Base-by-base conservation (phyloP, 2,113 vertebrate species). In the Cyphomyrus plagiostoma region DNA sequence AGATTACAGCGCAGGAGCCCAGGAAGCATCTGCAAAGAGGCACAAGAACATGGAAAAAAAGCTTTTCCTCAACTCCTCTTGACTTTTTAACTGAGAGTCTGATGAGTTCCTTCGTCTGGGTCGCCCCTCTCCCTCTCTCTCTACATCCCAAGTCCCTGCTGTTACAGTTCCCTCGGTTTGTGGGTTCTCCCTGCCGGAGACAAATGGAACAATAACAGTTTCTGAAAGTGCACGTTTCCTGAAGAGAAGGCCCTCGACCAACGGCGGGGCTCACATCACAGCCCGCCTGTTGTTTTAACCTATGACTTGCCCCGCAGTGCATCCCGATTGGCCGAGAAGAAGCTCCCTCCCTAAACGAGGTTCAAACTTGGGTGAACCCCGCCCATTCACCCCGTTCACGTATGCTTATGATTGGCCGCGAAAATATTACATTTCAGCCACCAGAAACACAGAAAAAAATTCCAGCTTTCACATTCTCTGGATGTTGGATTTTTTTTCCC, bases 1-100 rank as follows among this genome's bases (percentile, higher is more conserved):
- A 93, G 91, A 94, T 96, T 96, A 96, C 93, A 94, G 91, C 92
- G 92, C 4, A 23, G 50, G 70, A 82, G 92, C 94, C 93, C 56
- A 85, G 90, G 93, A 62, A 93, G 90, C 90, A 90, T 92, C 91
- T 92, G 92, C 94, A 89, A 90, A 30, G 30, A 48, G 91, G 87
- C 50, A 89, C 91, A 91, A 86, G 88, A 87, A 87, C 80, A 83
- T 35, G 86, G 83, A 56, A 82, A 42, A 39, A 42, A n/a, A 53
- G 3, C 17, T 13, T 39, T 48, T 23, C 19, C 26, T 48, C 23
- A 50, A n/a, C 53, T 66, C 13, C 56, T 23, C 13, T 49, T 85
- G 13, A 35, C 52, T 26, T 46, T 84, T 35, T 84, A 62, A 85
- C 62, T 6, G 2, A 26, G 13, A 86, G 52, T 21, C 77, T 50